phyloP scores from a whole-genome alignment of 2,888 invertebrate genomes.

The Acanthosepion esculentum region DNA sequence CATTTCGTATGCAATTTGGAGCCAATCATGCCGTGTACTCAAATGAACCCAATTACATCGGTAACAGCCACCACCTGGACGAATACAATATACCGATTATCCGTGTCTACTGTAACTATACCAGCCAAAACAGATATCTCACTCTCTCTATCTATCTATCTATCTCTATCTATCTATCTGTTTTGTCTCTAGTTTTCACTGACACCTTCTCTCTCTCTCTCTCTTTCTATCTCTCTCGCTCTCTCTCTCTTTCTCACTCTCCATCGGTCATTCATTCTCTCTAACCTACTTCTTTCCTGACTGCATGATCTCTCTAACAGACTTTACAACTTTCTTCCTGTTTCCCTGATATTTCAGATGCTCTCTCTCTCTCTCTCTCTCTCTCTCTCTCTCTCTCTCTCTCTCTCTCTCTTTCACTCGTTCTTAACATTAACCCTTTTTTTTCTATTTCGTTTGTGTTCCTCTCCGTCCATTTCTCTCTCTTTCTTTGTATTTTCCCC shows the following conservation, averaged over 20 bases:
- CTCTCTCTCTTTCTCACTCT: neutral
- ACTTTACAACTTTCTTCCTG: too few species aligned
- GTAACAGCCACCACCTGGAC: neutral
- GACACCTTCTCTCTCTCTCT: neutral
- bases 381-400: too few species aligned
- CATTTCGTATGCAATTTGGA: neutral
- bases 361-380: too few species aligned
- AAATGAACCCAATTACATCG: neutral
- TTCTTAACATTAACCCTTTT: too few species aligned
- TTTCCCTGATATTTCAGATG: too few species aligned
- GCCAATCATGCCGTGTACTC: neutral
- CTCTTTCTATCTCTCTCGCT: neutral
- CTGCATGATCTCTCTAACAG: too few species aligned
- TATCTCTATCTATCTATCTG: neutral
- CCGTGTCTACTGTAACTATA: neutral
- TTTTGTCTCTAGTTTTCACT: neutral
- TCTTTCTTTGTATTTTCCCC: too few species aligned
- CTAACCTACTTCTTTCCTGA: too few species aligned
- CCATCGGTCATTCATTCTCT: neutral
- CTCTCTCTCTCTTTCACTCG: too few species aligned
- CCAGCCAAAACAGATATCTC: neutral
- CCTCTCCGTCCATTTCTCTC: too few species aligned
- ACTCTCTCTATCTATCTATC: neutral
- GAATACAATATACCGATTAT: neutral
- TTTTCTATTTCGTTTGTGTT: too few species aligned